Base-by-base conservation (phyloP, 2,113 vertebrate species). In the Hippocampus abdominalis region DNA sequence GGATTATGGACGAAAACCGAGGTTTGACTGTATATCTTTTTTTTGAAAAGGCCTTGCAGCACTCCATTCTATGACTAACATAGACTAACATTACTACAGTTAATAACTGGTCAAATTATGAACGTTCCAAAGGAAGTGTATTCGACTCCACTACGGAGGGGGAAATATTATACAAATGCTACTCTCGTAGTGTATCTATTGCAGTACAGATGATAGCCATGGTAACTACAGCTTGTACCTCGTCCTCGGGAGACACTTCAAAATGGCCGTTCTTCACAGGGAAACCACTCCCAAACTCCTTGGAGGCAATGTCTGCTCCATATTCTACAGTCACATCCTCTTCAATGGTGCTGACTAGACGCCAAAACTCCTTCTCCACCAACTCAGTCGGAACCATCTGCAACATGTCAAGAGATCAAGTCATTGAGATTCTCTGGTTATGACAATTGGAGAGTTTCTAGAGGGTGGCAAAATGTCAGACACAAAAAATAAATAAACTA, bases 321-420 rank as follows among this genome's bases (percentile, higher is more conserved):
- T 99, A 99, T 77, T 99, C 97, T 20, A 99, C 97, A 1, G 94
- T 99, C 44, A 99, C 96, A 42, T 99, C 97, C 72, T 99, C 97
- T 77, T 99, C 97, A 29, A 99, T 96, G 44, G 96, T 98, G 86
- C 96, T 95, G 66, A 98, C 95, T 3, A 99, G 89, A 61, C 97
- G 93, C 97, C 97, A 99, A 82, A 99, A 99, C 76, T 99, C 97
- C 69, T 99, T 99, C 81, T 99, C 97, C 46, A 99, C 97, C 70
- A 99, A 90, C 77, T 99, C 96, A 2, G 97, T 99, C 36, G 97
- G 97, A 74, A 99, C 96, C 96, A 99, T 99, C 97, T 99, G 72
- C 29, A 73, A 44, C 49, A 36, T 44, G 44, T 57, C 27, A 6
- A 64, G 3, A 59, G n/a, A 57, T 4, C 15, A 44, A 39, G 16